Conservation (phyloP, 2,888 invertebrate species). For the Catocala fraxini region DNA sequence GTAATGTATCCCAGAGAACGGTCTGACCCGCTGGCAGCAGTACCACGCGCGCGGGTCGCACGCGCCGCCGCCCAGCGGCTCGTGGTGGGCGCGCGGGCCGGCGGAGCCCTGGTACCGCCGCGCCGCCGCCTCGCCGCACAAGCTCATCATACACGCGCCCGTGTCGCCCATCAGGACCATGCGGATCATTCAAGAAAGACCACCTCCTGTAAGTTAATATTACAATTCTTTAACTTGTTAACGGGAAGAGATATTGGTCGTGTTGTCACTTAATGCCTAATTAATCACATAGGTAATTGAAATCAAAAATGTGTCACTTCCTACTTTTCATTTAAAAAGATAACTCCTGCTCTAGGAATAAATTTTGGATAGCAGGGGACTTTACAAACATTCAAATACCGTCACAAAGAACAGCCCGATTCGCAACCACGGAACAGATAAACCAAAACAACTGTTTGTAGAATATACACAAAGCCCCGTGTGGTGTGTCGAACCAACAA, state of each 20-base stretch:
- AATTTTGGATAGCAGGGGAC: too few relatives aligned
- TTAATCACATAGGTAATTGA: too few relatives aligned
- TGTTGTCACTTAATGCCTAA: too few relatives aligned
- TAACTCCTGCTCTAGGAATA: too few relatives aligned
- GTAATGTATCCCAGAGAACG: conserved; percentile 65
- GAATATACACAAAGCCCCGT: too few relatives aligned
- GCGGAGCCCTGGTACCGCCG: conserved; percentile 75
- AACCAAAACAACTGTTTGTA: too few relatives aligned
- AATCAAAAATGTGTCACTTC: too few relatives aligned
- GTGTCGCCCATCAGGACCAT: conserved; percentile 65
- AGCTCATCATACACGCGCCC: conserved; percentile 74
- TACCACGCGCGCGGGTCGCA: conserved; percentile 73
- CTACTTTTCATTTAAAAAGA: too few relatives aligned
- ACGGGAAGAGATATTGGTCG: neutral
- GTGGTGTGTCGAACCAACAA: too few relatives aligned
- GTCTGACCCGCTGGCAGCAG: conserved; percentile 78
- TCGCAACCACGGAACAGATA: too few relatives aligned
- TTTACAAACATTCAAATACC: too few relatives aligned
- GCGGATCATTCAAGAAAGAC: conserved; percentile 62
- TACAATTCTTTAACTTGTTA: neutral
- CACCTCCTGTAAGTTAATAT: conserved; percentile 63
- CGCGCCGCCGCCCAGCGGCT: conserved; percentile 67
- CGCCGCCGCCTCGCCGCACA: conserved; percentile 65
- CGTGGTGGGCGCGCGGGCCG: conserved; percentile 71
- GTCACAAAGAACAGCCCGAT: too few relatives aligned